Conservation (phyloP, 2,113 vertebrate species). For the Gallinago paraguaiae region DNA sequence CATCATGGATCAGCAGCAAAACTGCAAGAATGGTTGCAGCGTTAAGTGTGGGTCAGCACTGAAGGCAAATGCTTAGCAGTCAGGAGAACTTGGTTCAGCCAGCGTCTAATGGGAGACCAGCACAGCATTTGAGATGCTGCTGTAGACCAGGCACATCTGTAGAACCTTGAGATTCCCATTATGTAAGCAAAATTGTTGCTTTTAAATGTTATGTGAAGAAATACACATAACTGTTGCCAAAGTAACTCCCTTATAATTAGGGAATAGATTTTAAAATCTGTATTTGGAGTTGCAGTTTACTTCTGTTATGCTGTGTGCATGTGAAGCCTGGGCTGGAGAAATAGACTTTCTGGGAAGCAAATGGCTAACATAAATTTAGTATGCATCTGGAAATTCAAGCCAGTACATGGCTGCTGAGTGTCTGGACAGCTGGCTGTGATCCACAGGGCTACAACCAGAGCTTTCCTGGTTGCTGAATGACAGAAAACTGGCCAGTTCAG, state of each 20-base stretch:
- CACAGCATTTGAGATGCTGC: not conserved
- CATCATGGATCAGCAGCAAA: not conserved
- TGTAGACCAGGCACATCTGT: not conserved
- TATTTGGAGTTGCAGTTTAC: not conserved
- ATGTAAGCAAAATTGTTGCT: not conserved
- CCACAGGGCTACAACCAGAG: not conserved
- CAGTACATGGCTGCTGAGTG: not conserved
- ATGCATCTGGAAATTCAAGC: not conserved
- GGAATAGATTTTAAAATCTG: not conserved
- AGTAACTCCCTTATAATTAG: not conserved
- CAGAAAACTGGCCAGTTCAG: not conserved
- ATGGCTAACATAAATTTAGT: not conserved
- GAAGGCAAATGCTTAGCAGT: not conserved
- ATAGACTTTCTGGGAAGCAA: not conserved
- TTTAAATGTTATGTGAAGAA: not conserved
- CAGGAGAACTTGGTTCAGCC: not conserved
- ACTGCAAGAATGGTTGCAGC: not conserved
- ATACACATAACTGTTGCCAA: not conserved
- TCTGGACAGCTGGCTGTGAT: not conserved
- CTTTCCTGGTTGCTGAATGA: not conserved
- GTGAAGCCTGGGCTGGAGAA: not conserved
- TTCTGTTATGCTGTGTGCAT: not conserved
- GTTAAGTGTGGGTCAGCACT: not conserved
- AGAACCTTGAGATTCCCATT: not conserved
- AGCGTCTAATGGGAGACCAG: not conserved